These are phyloP conservation scores for Dreissena rostriformis DNA, from an alignment of 1,140 invertebrate species.

Conservation along the genomic window DNA sequence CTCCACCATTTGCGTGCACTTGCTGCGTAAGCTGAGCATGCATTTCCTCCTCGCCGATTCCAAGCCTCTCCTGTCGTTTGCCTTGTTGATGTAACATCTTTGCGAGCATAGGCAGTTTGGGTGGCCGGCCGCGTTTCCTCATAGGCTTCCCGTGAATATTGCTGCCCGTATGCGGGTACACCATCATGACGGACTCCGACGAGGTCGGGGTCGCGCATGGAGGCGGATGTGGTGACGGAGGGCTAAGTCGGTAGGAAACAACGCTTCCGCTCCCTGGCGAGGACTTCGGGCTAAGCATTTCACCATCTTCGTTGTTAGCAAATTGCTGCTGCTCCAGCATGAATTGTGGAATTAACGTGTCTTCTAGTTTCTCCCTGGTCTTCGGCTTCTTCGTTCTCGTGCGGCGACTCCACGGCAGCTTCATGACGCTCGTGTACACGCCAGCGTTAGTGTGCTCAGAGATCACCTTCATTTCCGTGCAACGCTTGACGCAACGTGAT, in stretches of 20 bases:
- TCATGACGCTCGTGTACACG: constrained; percentile 77
- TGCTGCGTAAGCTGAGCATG: constrained; percentile 27
- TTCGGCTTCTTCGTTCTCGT: constrained; percentile 64
- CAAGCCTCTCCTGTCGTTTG: constrained; percentile 53
- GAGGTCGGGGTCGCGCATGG: constrained; percentile 26
- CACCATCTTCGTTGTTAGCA: constrained; percentile 42
- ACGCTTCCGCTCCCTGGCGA: neutral
- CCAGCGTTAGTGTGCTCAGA: constrained; percentile 74
- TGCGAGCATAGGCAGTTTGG: constrained; percentile 71
- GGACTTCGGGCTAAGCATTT: constrained; percentile 21
- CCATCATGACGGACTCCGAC: constrained; percentile 70
- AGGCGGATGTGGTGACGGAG: neutral
- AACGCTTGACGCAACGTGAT: constrained; percentile 45
- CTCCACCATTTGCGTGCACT: constrained; percentile 34
- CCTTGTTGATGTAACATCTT: constrained; percentile 61
- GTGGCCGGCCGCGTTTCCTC: constrained; percentile 71
- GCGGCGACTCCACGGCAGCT: constrained; percentile 74
- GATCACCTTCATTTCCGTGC: constrained; percentile 74
- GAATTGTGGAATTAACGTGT: constrained; percentile 37
- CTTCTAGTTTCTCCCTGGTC: constrained; percentile 36
- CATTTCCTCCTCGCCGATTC: constrained; percentile 2
- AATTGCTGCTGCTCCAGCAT: constrained; percentile 32
- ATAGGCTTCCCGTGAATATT: constrained; percentile 64
- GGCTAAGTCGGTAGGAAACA: neutral
- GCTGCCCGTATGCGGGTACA: constrained; percentile 67